Conservation (phyloP, 2,113 vertebrate genomes). For the Picathartes gymnocephalus region DNA sequence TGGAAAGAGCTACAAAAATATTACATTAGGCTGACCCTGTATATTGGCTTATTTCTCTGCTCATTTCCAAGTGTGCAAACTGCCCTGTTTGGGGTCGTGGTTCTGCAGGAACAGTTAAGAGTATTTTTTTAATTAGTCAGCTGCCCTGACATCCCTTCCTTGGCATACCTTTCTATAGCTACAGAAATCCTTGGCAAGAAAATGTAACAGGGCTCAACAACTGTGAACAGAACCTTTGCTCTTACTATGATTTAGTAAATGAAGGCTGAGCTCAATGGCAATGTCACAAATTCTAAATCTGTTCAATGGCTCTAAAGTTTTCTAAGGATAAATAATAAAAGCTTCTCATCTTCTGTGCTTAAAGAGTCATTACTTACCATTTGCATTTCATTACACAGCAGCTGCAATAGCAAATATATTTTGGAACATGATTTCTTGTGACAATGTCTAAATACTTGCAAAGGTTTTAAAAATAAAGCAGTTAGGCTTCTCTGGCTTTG, state of each 20-base stretch:
- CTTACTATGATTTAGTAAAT: background rate
- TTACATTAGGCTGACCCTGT: background rate
- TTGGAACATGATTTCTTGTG: background rate
- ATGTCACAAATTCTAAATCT: background rate
- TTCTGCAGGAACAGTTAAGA: background rate
- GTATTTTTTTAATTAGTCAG: background rate
- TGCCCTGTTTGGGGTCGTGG: background rate
- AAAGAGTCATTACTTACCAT: background rate
- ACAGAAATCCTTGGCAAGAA: background rate
- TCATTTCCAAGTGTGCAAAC: background rate
- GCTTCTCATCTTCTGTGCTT: background rate
- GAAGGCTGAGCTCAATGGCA: background rate
- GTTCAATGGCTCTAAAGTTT: background rate
- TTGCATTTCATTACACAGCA: slow-evolving; percentile 1
- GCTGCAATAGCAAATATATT: slow-evolving; percentile 8
- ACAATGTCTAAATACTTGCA: background rate
- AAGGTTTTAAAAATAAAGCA: slow-evolving; percentile 26
- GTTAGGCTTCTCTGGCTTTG: background rate
- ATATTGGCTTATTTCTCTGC: background rate
- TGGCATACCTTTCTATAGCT: background rate
- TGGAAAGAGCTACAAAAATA: background rate
- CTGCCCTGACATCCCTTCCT: background rate
- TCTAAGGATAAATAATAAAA: slow-evolving; percentile 14
- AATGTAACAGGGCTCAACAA: background rate
- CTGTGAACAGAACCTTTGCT: background rate